Evolutionary conservation across 2,888 invertebrate species (phyloP).

Genomic region (Cheilosia scutellata): DNA sequence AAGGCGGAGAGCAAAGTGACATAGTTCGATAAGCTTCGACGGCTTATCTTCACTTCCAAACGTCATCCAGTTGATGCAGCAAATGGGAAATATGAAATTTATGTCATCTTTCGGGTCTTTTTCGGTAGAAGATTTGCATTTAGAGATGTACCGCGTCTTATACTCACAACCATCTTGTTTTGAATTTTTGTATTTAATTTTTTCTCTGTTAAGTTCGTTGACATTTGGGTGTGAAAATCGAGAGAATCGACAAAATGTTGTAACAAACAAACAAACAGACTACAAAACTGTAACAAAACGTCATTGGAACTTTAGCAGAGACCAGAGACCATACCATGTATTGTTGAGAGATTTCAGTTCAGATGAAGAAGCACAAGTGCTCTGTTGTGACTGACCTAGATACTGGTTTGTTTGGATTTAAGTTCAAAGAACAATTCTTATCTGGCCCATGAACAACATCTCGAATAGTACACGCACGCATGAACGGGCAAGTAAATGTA

Average conservation of each 20-base stretch:
- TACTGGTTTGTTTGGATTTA: conserved; percentile 37
- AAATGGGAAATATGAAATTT: conserved; percentile 50
- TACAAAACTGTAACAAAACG: conserved; percentile 40
- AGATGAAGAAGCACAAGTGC: conserved; percentile 53
- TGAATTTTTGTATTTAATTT: neutral
- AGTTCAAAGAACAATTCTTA: conserved; percentile 67
- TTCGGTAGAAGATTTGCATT: conserved; percentile 59
- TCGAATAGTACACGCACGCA: conserved; percentile 30
- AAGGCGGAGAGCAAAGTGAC: conserved; percentile 12
- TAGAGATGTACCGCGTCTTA: conserved; percentile 49
- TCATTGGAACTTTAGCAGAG: conserved; percentile 19
- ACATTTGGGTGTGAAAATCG: conserved; percentile 24
- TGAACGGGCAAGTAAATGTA: conserved; percentile 6
- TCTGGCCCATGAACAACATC: conserved; percentile 47
- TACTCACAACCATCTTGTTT: neutral
- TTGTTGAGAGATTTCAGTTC: conserved; percentile 12
- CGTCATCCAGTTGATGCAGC: neutral
- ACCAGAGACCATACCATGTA: neutral
- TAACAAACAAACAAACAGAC: conserved; percentile 24
- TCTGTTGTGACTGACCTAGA: conserved; percentile 39
- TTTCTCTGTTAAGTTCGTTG: conserved; percentile 22
- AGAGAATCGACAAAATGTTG: conserved; percentile 13
- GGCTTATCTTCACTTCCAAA: neutral
- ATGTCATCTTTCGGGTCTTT: conserved; percentile 47
- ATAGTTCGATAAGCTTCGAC: conserved; percentile 16